Conservation (phyloP, 2,888 invertebrate species). For the Watsonalla binaria region DNA sequence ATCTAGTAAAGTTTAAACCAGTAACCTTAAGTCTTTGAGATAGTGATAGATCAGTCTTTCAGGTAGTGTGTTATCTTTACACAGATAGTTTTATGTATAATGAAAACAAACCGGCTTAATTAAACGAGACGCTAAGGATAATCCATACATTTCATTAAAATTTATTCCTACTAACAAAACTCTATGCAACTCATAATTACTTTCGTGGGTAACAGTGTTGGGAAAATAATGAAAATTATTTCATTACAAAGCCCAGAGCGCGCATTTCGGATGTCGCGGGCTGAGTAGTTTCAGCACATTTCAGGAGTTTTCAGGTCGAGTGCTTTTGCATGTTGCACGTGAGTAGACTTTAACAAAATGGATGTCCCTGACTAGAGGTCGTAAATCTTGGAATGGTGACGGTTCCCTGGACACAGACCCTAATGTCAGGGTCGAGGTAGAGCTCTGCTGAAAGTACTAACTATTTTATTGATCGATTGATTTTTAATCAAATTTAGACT, state of each 20-base stretch:
- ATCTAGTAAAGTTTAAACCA: too few species aligned
- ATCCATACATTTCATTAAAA: constrained; percentile 21
- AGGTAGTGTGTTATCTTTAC: too few species aligned
- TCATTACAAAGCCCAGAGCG: constrained; percentile 37
- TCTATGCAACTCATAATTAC: constrained; percentile 2
- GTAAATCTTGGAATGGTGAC: constrained; percentile 59
- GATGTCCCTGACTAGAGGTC: constrained; percentile 43
- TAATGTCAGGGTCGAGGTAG: constrained; percentile 13
- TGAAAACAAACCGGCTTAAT: constrained; percentile 25
- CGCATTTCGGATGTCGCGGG: constrained; percentile 27
- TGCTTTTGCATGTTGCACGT: constrained; percentile 65
- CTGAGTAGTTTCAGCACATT: constrained; percentile 47
- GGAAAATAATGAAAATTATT: constrained; percentile 40
- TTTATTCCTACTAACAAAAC: constrained; percentile 13
- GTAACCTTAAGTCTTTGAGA: too few species aligned
- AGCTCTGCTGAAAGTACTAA: constrained; percentile 15
- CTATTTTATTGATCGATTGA: constrained; percentile 26
- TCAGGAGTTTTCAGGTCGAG: constrained; percentile 54
- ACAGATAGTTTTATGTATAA: too few species aligned
- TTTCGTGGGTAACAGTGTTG: constrained; percentile 11
- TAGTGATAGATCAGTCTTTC: too few species aligned
- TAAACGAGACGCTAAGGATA: constrained; percentile 19
- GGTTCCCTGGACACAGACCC: constrained; percentile 46
- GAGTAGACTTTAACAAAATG: constrained; percentile 60
- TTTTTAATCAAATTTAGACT: constrained; percentile 10